A percentile compares a stretch with the other conserved stretches of the same genome.
Conservation (phyloP, 2,888 invertebrate species). For the Drosophila vallismaia region DNA sequence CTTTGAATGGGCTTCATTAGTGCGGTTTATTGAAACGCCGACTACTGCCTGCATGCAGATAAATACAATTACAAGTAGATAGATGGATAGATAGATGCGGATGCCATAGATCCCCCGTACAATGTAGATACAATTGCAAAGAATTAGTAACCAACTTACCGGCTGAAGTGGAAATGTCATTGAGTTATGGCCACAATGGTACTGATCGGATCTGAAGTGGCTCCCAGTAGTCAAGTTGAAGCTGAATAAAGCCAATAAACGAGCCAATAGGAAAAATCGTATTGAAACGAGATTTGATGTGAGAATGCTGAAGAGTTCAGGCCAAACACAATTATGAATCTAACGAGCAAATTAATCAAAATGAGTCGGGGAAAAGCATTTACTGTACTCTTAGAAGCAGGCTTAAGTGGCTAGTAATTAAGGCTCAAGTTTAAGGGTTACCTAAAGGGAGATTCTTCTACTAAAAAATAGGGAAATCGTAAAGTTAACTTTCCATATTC, state of each 20-base stretch:
- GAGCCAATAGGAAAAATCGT: conserved; percentile 24
- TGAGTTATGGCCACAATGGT: conserved; percentile 37
- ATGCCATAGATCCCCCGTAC: conserved; percentile 42
- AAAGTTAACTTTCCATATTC: too few species aligned
- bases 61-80: conserved; percentile 64
- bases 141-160: conserved; percentile 66
- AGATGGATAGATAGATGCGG: conserved; percentile 17
- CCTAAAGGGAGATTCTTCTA: too few species aligned
- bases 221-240: conserved; percentile 21
- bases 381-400: not conserved
- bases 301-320: conserved; percentile 14
- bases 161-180: conserved; percentile 36
- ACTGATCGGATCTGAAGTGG: conserved; percentile 44
- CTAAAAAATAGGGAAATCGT: not conserved
- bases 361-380: not conserved
- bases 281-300: conserved; percentile 16
- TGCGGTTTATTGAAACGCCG: conserved; percentile 72
- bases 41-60: conserved; percentile 9
- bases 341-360: conserved; percentile 32
- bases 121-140: conserved; percentile 70
- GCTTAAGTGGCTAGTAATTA: not conserved
- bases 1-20: conserved; percentile 75
- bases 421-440: not conserved
- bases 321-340: conserved; percentile 16
- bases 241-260: conserved; percentile 37